Base-by-base conservation (phyloP, 2,888 invertebrate species). In the Brachypalpus laphriformis region DNA sequence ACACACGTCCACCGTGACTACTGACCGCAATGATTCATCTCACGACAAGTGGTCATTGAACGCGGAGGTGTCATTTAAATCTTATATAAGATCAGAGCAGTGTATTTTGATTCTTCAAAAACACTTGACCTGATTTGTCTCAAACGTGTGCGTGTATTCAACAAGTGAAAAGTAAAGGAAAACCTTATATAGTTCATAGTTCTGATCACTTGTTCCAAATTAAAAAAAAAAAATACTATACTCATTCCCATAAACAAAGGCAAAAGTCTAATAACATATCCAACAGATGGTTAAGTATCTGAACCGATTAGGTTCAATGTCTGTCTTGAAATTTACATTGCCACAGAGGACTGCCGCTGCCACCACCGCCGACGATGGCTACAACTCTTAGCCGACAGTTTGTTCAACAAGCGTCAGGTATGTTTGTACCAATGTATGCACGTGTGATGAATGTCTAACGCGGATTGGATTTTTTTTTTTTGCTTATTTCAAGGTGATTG, bases 281-380 rank as follows among this genome's bases (percentile, higher is more conserved):
- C 28, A 76, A 66, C 72, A 78, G 71, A 78, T 78, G 71, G 71
- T 16, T 61, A 31, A 61, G 40, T 57, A 68, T 56, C 25, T 51
- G 20, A 81, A 59, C 51, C 75, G 81, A 81, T 81, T 75, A 82
- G 82, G 82, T 82, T 82, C 76, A 82, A 82, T 76, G 82, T 65
- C 82, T 82, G 81, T 68, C 61, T 82, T 54, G 49, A 59, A 81
- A 81, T 81, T 81, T 81, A 70, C 61, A 81, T 75, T 54, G 56
- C 59, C 66, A 66, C 72, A 45, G 59, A 11, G 16, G 51, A 11
- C 22, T 49, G 57, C 47, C 42, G 56, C 54, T 25, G 70, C 25
- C 25, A 47, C 22, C 34, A 25, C 14, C 51, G 42, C 4, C 54
- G 51, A 34, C 56, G 54, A 42, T 57, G 20, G 54, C 66, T 8